These are phyloP conservation scores for Cyrtorhinus lividipennis DNA, from an alignment of 1,140 invertebrate species.

Conservation along the genomic window DNA sequence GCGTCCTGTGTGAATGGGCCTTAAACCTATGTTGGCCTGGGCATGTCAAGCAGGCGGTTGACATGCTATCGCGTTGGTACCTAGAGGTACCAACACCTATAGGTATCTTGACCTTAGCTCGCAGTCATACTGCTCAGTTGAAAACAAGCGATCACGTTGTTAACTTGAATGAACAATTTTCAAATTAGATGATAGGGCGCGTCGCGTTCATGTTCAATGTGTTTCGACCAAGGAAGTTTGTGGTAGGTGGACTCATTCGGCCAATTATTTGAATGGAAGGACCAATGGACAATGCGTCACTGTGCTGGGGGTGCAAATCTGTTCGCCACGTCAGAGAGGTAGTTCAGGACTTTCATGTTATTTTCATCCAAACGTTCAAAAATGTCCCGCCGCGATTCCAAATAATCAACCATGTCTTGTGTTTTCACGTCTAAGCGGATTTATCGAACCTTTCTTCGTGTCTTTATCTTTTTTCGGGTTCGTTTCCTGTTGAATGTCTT, in stretches of 20 bases:
- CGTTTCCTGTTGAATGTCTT: not conserved
- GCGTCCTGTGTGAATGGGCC: too few relatives aligned
- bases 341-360: not conserved
- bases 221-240: not conserved
- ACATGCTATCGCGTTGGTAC: too few relatives aligned
- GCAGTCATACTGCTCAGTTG: too few relatives aligned
- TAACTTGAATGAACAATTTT: too few relatives aligned
- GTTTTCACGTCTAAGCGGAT: not conserved
- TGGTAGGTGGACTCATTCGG: not conserved
- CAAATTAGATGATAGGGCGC: too few relatives aligned
- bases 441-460: not conserved
- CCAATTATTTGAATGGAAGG: not conserved
- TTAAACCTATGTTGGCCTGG: too few relatives aligned
- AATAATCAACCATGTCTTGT: not conserved
- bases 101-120: too few relatives aligned
- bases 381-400: not conserved
- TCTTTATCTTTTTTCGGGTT: not conserved
- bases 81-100: too few relatives aligned
- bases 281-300: not conserved
- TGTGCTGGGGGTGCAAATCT: not conserved
- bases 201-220: not conserved
- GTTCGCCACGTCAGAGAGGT: not conserved
- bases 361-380: not conserved
- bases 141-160: too few relatives aligned
- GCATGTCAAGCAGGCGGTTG: too few relatives aligned